These are phyloP conservation scores for Salticus scenicus DNA, from an alignment of 2,888 invertebrate genomes.

Conservation along the genomic window DNA sequence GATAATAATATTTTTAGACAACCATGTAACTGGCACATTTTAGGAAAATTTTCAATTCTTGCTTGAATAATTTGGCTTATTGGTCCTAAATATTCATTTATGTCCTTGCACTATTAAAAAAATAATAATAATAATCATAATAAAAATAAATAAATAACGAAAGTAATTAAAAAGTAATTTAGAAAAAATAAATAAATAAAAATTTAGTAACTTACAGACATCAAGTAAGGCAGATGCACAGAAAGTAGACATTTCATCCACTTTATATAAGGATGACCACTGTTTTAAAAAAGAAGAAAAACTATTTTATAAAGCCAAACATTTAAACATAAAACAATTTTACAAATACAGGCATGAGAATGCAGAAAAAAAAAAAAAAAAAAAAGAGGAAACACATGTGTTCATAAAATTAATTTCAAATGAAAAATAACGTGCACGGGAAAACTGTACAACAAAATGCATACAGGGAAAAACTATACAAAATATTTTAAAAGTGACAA, in stretches of 20 bases:
- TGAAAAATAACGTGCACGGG: no score
- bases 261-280: conserved; percentile 73
- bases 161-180: neutral
- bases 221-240: conserved; percentile 80
- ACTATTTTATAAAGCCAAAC: neutral
- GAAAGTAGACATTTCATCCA: conserved; percentile 81
- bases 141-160: no score
- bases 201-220: conserved; percentile 77
- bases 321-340: neutral
- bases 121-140: neutral
- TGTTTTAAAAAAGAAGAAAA: conserved; percentile 11
- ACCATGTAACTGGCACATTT: conserved; percentile 80
- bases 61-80: conserved; percentile 80
- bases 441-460: no score
- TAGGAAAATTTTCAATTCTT: conserved; percentile 78
- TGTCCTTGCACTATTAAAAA: conserved; percentile 78
- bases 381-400: no score
- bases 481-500: no score
- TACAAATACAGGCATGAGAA: neutral
- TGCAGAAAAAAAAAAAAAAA: neutral
- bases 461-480: no score
- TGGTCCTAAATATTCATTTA: conserved; percentile 79
- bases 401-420: no score
- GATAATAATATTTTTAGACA: conserved; percentile 79
- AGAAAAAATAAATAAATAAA: neutral